Conservation (phyloP, 2,797 vertebrate species). For the Salmo trutta region DNA sequence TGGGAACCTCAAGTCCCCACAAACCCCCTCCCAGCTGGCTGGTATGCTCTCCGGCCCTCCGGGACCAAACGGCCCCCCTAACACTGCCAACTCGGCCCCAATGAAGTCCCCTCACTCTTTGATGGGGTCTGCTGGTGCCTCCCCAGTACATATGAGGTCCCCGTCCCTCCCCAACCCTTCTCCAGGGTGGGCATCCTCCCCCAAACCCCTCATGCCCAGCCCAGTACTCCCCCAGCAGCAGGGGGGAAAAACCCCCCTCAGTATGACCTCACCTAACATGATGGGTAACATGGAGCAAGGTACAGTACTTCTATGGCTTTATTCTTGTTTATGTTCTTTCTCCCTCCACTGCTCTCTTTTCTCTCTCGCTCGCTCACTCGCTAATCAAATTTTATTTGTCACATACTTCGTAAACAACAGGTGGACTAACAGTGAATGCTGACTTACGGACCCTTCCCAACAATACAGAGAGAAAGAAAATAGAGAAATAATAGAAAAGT, state of each 20-base stretch:
- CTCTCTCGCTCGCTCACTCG: no score
- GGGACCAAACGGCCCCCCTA: slow-evolving; percentile 85
- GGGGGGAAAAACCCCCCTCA: slow-evolving; percentile 87
- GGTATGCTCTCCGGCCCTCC: slow-evolving; percentile 93
- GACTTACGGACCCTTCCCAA: no score
- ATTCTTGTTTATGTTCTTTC: neutral
- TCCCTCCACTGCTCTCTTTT: neutral
- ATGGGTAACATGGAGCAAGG: slow-evolving; percentile 92
- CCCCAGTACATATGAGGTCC: slow-evolving; percentile 99
- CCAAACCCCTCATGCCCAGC: slow-evolving; percentile 97
- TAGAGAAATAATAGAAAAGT: no score
- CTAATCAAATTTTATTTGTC: no score
- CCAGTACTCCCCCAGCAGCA: slow-evolving; percentile 93
- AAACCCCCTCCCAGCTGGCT: slow-evolving; percentile 97
- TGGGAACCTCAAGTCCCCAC: slow-evolving; percentile 97
- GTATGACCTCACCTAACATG: slow-evolving; percentile 97
- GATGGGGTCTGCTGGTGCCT: slow-evolving; percentile 98
- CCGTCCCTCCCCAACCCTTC: slow-evolving; percentile 97
- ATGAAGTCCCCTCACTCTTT: slow-evolving; percentile 98
- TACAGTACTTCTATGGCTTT: slow-evolving; percentile 54
- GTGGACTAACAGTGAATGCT: no score
- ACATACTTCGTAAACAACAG: no score
- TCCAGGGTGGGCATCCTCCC: slow-evolving; percentile 97
- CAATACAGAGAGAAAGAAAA: no score
- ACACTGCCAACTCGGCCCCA: slow-evolving; percentile 86